A percentile compares a stretch with the other conserved stretches of the same genome.
Conservation (phyloP, 2,888 invertebrate genomes). For the Pandemis cinnamomeana region DNA sequence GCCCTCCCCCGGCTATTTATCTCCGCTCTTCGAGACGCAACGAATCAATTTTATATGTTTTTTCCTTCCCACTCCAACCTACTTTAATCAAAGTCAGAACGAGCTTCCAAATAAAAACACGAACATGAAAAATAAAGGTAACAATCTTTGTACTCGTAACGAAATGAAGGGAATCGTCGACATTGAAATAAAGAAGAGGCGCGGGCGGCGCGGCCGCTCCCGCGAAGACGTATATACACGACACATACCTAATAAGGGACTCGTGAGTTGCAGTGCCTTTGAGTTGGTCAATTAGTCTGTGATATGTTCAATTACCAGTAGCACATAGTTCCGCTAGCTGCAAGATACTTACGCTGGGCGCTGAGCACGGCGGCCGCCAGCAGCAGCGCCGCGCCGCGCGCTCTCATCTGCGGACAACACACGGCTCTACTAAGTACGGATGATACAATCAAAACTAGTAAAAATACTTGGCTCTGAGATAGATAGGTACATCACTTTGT, state of each 20-base stretch:
- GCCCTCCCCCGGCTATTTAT: slow-evolving; percentile 28
- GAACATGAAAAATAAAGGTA: slow-evolving; percentile 40
- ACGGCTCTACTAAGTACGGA: no score
- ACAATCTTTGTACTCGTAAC: slow-evolving; percentile 38
- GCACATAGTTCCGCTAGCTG: no score
- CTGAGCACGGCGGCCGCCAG: slow-evolving; percentile 11
- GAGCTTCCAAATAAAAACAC: slow-evolving; percentile 36
- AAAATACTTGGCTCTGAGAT: no score
- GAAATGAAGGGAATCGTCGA: slow-evolving; percentile 21
- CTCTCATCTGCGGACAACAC: slow-evolving; percentile 25
- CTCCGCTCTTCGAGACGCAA: slow-evolving; percentile 29
- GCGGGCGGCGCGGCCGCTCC: no score
- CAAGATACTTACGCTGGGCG: slow-evolving; percentile 19
- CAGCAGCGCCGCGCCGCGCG: slow-evolving; percentile 18
- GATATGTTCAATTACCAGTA: no score
- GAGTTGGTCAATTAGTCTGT: no score
- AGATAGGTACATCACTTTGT: no score
- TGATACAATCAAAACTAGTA: no score
- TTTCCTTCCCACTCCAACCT: slow-evolving; percentile 37
- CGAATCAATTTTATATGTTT: slow-evolving; percentile 41
- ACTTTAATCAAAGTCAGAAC: slow-evolving; percentile 39
- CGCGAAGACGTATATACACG: no score
- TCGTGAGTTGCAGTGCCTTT: no score
- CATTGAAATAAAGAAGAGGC: slow-evolving; percentile 32
- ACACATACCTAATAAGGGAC: no score